Percentiles rank a stretch among this genome's conserved stretches.
Evolutionary conservation across 2,113 vertebrate species (phyloP).

Genomic region (Cavia porcellus): DNA sequence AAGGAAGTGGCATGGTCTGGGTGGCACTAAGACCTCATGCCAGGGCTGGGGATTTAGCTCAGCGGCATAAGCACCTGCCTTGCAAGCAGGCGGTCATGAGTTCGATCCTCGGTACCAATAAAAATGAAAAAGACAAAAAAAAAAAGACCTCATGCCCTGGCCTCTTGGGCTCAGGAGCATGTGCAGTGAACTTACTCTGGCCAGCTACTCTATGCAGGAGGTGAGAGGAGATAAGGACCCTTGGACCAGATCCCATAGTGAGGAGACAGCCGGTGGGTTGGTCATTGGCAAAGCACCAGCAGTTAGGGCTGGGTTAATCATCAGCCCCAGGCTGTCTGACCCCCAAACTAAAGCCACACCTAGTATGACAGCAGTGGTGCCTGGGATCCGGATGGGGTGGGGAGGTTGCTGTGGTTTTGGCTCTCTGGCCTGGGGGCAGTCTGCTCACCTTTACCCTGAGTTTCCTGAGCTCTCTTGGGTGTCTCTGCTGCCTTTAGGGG

Average conservation of each 20-base stretch:
- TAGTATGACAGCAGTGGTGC: no score
- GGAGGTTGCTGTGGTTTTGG: neutral
- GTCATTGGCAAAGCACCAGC: neutral
- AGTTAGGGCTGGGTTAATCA: neutral
- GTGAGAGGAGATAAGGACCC: neutral
- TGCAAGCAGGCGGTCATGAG: no score
- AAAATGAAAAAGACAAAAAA: no score
- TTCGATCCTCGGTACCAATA: no score
- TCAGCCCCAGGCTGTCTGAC: neutral
- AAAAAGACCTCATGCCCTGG: neutral
- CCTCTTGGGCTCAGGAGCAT: neutral
- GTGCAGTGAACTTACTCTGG: neutral
- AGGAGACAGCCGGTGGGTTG: neutral
- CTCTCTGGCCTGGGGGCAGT: neutral
- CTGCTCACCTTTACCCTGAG: neutral
- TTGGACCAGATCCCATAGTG: neutral
- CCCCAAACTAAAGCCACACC: neutral
- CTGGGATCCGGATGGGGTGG: neutral
- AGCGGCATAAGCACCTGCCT: no score
- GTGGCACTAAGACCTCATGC: fast-evolving
- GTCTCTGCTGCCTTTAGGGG: neutral
- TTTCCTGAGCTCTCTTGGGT: neutral
- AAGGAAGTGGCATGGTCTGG: neutral
- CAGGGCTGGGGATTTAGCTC: no score
- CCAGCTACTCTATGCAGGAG: neutral